A percentile compares a stretch with the other conserved stretches of the same genome.
phyloP scores from a whole-genome alignment of 2,888 invertebrate genomes.

The Sepiola atlantica region DNA sequence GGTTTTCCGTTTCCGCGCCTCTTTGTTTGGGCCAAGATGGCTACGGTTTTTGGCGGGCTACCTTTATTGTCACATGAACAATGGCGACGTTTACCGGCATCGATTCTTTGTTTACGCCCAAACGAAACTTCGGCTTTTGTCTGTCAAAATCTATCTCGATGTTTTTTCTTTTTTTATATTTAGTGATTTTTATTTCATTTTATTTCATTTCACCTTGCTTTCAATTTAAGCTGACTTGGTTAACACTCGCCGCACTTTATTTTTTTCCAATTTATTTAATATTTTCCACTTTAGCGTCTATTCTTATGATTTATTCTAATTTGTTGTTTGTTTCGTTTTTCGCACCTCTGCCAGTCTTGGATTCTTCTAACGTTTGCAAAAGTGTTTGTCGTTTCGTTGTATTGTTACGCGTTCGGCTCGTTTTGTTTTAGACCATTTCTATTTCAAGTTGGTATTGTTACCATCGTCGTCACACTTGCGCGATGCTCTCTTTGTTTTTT shows the following conservation, averaged over 20 bases:
- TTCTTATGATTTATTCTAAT: not conserved
- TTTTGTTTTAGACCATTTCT: not conserved
- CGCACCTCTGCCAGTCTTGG: not conserved
- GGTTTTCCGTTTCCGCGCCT: not conserved
- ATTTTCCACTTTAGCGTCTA: not conserved
- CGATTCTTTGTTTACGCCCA: constrained; percentile 21
- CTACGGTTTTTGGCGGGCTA: constrained; percentile 6
- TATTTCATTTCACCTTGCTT: not conserved
- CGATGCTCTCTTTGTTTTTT: too few relatives aligned
- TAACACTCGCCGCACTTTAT: not conserved
- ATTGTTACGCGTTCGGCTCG: not conserved
- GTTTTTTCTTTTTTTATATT: too few relatives aligned
- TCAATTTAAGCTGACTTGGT: not conserved
- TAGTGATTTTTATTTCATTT: not conserved
- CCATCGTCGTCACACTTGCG: not conserved
- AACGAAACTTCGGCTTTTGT: constrained; percentile 9
- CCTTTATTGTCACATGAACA: not conserved
- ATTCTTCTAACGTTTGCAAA: not conserved
- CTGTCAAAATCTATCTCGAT: not conserved
- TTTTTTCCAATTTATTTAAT: not conserved
- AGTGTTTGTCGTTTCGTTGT: not conserved
- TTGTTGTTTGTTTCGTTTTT: not conserved
- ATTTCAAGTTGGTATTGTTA: not conserved
- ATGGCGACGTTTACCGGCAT: not conserved
- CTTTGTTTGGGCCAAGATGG: constrained; percentile 32